phyloP scores from a whole-genome alignment of 1,140 invertebrate species.

The Campoletis sonorensis region DNA sequence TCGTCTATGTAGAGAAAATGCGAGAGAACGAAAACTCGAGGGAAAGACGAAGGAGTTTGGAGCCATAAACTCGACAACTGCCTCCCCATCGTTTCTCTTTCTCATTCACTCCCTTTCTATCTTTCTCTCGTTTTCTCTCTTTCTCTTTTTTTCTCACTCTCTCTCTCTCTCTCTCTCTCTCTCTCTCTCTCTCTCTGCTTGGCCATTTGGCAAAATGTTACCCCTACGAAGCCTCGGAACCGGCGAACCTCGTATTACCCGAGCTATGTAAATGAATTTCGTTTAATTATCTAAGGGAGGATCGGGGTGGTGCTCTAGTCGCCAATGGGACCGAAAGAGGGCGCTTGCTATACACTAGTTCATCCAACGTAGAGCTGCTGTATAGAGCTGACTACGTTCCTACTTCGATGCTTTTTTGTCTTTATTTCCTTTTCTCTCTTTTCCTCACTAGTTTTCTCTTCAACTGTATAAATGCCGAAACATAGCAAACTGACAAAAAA shows the following conservation, averaged over 20 bases:
- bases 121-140: conserved; percentile 28
- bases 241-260: conserved; percentile 67
- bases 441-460: conserved; percentile 29
- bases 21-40: conserved; percentile 1
- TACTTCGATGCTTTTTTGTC: conserved; percentile 17
- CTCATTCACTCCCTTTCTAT: conserved; percentile 35
- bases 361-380: conserved; percentile 51
- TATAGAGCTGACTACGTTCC: conserved; percentile 17
- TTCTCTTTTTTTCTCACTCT: conserved; percentile 40
- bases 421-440: background rate
- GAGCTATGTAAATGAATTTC: conserved; percentile 76
- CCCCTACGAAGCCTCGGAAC: conserved; percentile 45
- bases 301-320: conserved; percentile 37
- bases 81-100: conserved; percentile 38
- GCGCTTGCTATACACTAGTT: conserved; percentile 48
- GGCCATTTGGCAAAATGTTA: conserved; percentile 43
- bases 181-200: conserved; percentile 35
- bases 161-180: conserved; percentile 38
- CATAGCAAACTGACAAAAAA: background rate
- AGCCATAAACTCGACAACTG: conserved; percentile 37
- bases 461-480: background rate
- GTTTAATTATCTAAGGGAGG: conserved; percentile 71
- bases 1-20: background rate
- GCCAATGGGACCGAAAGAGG: conserved; percentile 27
- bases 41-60: conserved; percentile 30